Conservation (phyloP, 2,797 vertebrate genomes). For the Semaprochilodus insignis region DNA sequence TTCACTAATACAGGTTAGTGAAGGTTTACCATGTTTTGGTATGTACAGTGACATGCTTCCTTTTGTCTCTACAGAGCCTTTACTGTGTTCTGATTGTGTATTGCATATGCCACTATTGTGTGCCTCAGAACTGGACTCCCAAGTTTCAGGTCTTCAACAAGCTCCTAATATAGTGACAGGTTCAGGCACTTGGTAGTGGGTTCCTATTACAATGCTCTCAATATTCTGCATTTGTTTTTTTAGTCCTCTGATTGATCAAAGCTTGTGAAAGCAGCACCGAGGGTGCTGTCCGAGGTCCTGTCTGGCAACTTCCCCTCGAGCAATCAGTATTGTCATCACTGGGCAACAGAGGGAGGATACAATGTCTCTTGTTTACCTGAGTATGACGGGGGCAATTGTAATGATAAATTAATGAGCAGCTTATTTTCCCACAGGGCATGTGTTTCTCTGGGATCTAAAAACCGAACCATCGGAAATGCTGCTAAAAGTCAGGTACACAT, state of each 20-base stretch:
- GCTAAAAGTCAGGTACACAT: slow-evolving; percentile 89
- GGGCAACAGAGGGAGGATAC: neutral
- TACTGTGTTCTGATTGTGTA: neutral
- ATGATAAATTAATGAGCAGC: slow-evolving; percentile 19
- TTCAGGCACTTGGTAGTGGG: neutral
- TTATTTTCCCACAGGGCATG: slow-evolving; percentile 81
- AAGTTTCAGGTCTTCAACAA: neutral
- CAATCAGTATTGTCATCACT: neutral
- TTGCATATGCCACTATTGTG: neutral
- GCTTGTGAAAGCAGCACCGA: slow-evolving; percentile 14
- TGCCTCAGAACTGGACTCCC: neutral
- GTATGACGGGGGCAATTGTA: neutral
- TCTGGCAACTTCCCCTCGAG: neutral
- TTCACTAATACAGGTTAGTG: neutral
- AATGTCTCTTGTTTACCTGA: slow-evolving; percentile 9
- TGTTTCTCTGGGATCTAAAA: slow-evolving; percentile 93
- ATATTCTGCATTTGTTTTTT: neutral
- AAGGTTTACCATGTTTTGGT: neutral
- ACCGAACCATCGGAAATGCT: slow-evolving; percentile 93
- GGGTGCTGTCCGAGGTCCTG: slow-evolving; percentile 49
- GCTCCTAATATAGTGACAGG: neutral
- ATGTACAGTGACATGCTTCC: neutral
- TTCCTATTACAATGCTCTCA: neutral
- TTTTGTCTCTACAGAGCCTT: neutral
- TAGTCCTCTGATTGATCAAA: neutral